These are phyloP conservation scores for Carposina sasakii DNA, from an alignment of 1,140 invertebrate species.

Conservation along the genomic window DNA sequence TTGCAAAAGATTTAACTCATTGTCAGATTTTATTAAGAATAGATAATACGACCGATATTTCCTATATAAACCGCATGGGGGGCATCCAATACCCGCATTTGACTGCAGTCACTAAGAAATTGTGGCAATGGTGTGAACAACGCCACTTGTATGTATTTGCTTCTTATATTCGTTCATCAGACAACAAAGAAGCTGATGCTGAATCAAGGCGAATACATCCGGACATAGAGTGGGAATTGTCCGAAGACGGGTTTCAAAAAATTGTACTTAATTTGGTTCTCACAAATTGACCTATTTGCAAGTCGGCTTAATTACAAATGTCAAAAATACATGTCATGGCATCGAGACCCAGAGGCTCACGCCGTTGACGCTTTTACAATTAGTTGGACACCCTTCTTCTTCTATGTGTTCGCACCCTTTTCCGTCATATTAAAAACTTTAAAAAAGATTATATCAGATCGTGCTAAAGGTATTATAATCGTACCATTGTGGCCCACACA, in stretches of 20 bases:
- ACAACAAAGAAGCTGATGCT: constrained; percentile 8
- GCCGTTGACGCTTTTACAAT: constrained; percentile 11
- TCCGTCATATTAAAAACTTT: constrained; percentile 9
- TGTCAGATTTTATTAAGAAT: constrained; percentile 18
- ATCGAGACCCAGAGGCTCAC: constrained; percentile 6
- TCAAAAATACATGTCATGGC: constrained; percentile 6
- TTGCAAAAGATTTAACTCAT: background rate
- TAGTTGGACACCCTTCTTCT: background rate
- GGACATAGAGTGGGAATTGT: constrained; percentile 13
- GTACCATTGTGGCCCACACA: constrained; percentile 12
- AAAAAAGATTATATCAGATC: constrained; percentile 14
- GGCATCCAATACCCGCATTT: constrained; percentile 14
- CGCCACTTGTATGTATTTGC: constrained; percentile 5
- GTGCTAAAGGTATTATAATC: constrained; percentile 17
- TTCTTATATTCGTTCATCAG: constrained; percentile 10
- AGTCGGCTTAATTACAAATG: constrained; percentile 8
- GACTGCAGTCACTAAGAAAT: background rate
- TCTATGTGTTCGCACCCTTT: constrained; percentile 15
- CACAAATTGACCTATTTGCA: constrained; percentile 11
- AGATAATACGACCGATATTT: constrained; percentile 10
- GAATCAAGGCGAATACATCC: constrained; percentile 7
- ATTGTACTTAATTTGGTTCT: constrained; percentile 4
- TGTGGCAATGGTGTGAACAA: constrained; percentile 16
- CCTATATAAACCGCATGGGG: constrained; percentile 12
- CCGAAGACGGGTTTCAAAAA: constrained; percentile 7